phyloP scores from a whole-genome alignment of 35 echinoderm and acorn worm species.

The Amphiura filiformis region DNA sequence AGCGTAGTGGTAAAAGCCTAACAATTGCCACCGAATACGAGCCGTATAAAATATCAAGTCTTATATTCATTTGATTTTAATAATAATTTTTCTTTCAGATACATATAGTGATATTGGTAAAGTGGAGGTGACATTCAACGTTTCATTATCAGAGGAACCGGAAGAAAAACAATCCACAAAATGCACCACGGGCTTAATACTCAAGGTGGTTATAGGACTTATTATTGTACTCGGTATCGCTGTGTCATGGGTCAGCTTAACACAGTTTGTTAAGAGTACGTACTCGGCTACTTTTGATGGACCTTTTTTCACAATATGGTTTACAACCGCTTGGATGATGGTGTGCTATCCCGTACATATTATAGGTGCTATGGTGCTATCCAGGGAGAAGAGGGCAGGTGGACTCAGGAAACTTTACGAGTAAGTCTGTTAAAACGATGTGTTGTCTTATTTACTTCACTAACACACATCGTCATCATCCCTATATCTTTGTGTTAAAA shows the following conservation, averaged over 20 bases:
- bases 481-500: too few relatives aligned
- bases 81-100: neutral
- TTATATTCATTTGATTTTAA: too few relatives aligned
- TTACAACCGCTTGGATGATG: conserved; percentile 84
- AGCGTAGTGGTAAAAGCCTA: too few relatives aligned
- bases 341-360: conserved; percentile 88
- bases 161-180: neutral
- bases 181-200: neutral
- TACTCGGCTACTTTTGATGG: conserved; percentile 85
- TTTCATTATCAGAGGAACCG: neutral
- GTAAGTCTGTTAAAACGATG: conserved; percentile 37
- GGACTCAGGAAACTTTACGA: conserved; percentile 44
- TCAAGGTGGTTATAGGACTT: conserved; percentile 72
- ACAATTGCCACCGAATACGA: too few relatives aligned
- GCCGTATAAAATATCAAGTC: too few relatives aligned
- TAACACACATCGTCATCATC: too few relatives aligned
- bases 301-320: conserved; percentile 90
- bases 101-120: neutral
- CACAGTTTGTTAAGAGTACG: conserved; percentile 84
- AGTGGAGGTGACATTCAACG: conserved; percentile 7
- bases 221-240: conserved; percentile 81
- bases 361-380: conserved; percentile 53
- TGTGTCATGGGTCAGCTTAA: conserved; percentile 84
- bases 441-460: too few relatives aligned
- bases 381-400: conserved; percentile 36